phyloP scores from a whole-genome alignment of 2,797 vertebrate genomes.

The Microcaecilia unicolor region DNA sequence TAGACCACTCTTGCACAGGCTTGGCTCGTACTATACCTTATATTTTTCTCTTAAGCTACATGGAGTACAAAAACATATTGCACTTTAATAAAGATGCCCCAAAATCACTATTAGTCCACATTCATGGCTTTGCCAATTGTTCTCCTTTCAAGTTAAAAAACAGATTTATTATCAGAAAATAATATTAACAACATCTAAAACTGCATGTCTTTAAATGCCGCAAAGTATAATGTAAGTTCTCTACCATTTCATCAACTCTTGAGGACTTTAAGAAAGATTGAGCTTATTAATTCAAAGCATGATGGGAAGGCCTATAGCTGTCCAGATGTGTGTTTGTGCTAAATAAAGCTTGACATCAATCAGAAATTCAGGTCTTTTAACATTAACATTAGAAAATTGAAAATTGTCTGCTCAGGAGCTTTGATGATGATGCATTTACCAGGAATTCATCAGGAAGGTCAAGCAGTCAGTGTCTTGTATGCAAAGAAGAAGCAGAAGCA shows the following conservation, averaged over 20 bases:
- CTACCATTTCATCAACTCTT: conserved; percentile 1
- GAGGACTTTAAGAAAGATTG: conserved; percentile 10
- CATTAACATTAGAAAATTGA: conserved; percentile 39
- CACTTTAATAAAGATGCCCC: no score
- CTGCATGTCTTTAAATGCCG: no score
- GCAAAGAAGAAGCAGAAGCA: conserved; percentile 36
- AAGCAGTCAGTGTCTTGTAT: conserved; percentile 23
- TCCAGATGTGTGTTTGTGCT: conserved; percentile 20
- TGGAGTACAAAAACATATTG: no score
- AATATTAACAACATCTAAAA: no score
- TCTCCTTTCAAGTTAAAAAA: no score
- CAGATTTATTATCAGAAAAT: no score
- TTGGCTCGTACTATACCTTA: no score
- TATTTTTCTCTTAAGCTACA: no score
- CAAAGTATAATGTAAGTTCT: no score
- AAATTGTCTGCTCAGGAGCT: conserved; percentile 29
- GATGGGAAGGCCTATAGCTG: conserved; percentile 23
- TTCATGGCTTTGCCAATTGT: no score
- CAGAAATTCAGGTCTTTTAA: conserved; percentile 31
- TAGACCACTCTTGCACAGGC: no score
- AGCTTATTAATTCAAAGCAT: conserved; percentile 23
- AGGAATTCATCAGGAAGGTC: conserved; percentile 42
- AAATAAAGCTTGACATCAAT: conserved; percentile 33
- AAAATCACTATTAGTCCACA: no score
- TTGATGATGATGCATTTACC: conserved; percentile 31